These are phyloP conservation scores for Lethrus apterus DNA, from an alignment of 1,140 invertebrate species.

Conservation along the genomic window DNA sequence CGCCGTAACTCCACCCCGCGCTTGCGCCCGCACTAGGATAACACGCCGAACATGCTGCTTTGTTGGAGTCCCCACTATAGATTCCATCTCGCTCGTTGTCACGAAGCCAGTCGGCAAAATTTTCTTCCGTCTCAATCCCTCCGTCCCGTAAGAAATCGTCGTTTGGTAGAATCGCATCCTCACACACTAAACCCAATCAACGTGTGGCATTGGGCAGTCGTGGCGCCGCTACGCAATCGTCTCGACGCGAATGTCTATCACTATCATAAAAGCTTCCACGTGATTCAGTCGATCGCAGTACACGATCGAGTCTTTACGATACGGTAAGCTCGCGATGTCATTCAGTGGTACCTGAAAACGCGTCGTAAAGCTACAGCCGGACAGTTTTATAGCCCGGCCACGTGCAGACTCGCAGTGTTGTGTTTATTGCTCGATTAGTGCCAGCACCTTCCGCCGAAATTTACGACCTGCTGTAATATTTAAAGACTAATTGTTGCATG, in stretches of 20 bases:
- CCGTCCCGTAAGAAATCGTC: constrained; percentile 5
- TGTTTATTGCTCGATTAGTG: constrained; percentile 24
- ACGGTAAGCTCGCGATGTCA: constrained; percentile 29
- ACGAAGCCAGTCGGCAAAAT: too few relatives aligned
- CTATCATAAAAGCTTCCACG: constrained; percentile 39
- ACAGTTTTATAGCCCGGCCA: constrained; percentile 33
- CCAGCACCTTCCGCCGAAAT: too few relatives aligned
- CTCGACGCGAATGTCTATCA: constrained; percentile 38
- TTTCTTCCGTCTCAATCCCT: constrained; percentile 16
- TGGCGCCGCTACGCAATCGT: constrained; percentile 36
- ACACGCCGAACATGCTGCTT: constrained; percentile 25
- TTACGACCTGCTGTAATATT: too few relatives aligned
- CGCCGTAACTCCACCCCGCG: constrained; percentile 33
- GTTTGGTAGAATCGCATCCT: constrained; percentile 28
- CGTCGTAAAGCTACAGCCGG: constrained; percentile 24
- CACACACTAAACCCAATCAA: constrained; percentile 48
- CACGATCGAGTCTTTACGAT: constrained; percentile 7
- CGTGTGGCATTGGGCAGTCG: constrained; percentile 51
- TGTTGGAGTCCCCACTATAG: constrained; percentile 30
- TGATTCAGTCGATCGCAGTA: constrained; percentile 32
- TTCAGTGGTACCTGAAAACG: constrained; percentile 19
- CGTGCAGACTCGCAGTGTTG: constrained; percentile 26
- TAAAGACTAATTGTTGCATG: too few relatives aligned
- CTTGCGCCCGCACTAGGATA: constrained; percentile 29
- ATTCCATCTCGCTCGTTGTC: constrained; percentile 26